Base-by-base conservation (phyloP, 2,888 invertebrate species). In the Acrobasis consociella region DNA sequence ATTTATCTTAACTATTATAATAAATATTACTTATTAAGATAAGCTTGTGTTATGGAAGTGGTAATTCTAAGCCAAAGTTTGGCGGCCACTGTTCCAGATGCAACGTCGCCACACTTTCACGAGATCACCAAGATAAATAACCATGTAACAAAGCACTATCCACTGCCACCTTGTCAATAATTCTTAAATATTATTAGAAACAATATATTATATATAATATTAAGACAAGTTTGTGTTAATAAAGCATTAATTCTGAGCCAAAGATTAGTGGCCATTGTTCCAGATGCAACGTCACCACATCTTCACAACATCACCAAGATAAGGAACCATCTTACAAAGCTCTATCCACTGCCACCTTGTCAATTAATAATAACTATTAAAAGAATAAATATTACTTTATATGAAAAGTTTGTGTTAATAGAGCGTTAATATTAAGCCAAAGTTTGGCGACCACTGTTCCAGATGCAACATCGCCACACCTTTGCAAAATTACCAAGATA, bases 121-220 rank as follows among this genome's bases (percentile, higher is more conserved):
- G 75, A 84, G 89, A 90, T 89, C 75, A 77, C 67, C 39, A 66
- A 82, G 91, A 91, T 91, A 91, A 74, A 74, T 76, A 74, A 69
- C 85, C 89, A 87, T 87, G 91, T 90, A 87, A 89, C 87, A 85
- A 80, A 79, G 80, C 80, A 72, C 81, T 90, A 89, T 91, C 86
- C 90, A 85, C 90, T 89, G 90, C 90, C 86, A 91, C 90, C 89
- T 88, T 86, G 89, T 91, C 90, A 91, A 91, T 91, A n/a, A 5
- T 22, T 3, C 2, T 22, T 22, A 22, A 22, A 2, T 22, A 22
- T 22, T 5, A 22, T 22, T 3, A 22, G 5, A 22, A 22, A 3
- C 2, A 22, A 22, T 5, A 22, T 5, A 3, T 3, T 5, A 22
- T n/a, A n/a, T n/a, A n/a, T n/a, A n/a, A 3, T 22, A 22, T 22